phyloP scores from a whole-genome alignment of 37 sponge, comb jelly and placozoan genomes.

The Amphimedon queenslandica region DNA sequence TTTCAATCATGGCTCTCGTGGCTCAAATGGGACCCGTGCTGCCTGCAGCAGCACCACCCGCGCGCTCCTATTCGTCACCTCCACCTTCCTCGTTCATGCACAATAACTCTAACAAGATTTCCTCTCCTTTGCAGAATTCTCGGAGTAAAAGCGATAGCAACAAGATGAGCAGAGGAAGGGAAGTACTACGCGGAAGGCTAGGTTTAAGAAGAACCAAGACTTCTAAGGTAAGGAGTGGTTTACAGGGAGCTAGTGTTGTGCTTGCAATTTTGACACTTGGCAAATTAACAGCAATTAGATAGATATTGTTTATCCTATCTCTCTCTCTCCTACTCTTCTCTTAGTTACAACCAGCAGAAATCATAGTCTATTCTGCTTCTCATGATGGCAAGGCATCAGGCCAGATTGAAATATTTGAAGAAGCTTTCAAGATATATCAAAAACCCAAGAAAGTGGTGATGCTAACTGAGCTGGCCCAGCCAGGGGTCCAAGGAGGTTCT shows the following conservation, averaged over 20 bases:
- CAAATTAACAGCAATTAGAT: not conserved
- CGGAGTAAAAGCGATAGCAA: too few species aligned
- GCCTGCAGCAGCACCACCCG: too few species aligned
- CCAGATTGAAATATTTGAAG: slow-evolving; percentile 13
- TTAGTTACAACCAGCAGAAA: not conserved
- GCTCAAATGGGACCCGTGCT: too few species aligned
- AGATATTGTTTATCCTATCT: not conserved
- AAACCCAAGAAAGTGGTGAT: slow-evolving; percentile 3
- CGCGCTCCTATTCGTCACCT: too few species aligned
- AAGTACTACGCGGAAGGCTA: slow-evolving; percentile 32
- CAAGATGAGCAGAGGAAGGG: slow-evolving; percentile 15
- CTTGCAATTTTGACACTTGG: not conserved
- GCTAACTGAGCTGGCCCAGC: not conserved
- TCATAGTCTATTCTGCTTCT: slow-evolving; percentile 1
- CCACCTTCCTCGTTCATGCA: too few species aligned
- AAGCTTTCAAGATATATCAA: not conserved
- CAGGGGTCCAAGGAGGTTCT: slow-evolving; percentile 1
- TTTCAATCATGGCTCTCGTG: too few species aligned
- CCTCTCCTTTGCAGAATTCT: too few species aligned
- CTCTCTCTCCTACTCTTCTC: not conserved
- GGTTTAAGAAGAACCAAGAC: not conserved
- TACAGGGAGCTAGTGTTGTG: too few species aligned
- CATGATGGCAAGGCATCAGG: not conserved
- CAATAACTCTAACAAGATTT: too few species aligned
- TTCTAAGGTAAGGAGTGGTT: not conserved